Percentiles rank a stretch among this genome's conserved stretches.
Conservation (phyloP, 1,140 invertebrate species). For the Ditylenchus dipsaci region DNA sequence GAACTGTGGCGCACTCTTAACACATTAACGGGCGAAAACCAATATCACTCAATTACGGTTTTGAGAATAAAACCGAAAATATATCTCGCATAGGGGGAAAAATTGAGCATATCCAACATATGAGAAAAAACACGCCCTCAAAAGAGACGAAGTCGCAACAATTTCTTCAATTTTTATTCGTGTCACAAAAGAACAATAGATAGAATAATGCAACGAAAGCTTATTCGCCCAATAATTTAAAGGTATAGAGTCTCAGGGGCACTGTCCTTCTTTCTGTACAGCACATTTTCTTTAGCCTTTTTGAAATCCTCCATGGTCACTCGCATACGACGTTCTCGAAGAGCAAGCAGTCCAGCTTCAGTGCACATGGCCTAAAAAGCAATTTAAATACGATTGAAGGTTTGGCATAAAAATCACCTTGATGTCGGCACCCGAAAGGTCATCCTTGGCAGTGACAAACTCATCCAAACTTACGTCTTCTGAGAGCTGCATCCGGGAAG, state of each 20-base stretch:
- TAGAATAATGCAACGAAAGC: background rate
- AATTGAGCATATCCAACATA: too few relatives aligned
- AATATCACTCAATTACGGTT: too few relatives aligned
- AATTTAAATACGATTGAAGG: too few relatives aligned
- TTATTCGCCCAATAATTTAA: slow-evolving; percentile 63
- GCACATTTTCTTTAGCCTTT: slow-evolving; percentile 97
- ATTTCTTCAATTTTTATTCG: background rate
- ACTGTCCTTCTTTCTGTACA: slow-evolving; percentile 98
- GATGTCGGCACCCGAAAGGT: slow-evolving; percentile 89
- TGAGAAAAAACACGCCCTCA: too few relatives aligned
- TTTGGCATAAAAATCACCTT: slow-evolving; percentile 64
- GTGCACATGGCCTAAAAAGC: slow-evolving; percentile 92
- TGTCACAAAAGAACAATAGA: background rate
- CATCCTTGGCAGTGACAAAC: slow-evolving; percentile 97
- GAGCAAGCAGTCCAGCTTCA: slow-evolving; percentile 93
- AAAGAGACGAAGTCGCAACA: too few relatives aligned
- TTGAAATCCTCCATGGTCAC: slow-evolving; percentile 99
- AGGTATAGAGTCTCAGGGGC: slow-evolving; percentile 97
- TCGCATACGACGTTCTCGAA: slow-evolving; percentile 95
- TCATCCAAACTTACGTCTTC: slow-evolving; percentile 96
- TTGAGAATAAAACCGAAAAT: too few relatives aligned
- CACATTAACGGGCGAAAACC: too few relatives aligned
- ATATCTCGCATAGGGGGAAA: too few relatives aligned
- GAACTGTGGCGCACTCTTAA: too few relatives aligned
- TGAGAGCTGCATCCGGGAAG: slow-evolving; percentile 91